Conservation (phyloP, 2,113 vertebrate species). For the Plecotus auritus region DNA sequence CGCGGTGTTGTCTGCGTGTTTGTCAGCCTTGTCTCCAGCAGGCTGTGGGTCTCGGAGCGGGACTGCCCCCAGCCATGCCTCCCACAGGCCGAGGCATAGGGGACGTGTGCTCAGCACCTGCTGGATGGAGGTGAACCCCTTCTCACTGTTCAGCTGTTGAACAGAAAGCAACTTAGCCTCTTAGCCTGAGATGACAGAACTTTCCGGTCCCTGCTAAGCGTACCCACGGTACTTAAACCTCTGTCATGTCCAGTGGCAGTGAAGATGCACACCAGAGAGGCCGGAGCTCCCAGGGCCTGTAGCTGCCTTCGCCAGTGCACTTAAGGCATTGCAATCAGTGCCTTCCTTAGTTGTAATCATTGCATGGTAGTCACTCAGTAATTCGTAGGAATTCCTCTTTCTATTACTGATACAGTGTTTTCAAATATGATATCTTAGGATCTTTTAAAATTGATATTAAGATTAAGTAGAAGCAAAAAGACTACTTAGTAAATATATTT, state of each 20-base stretch:
- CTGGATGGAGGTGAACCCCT: not conserved
- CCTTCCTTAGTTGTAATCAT: not conserved
- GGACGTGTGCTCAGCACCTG: not conserved
- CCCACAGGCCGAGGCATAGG: fast-evolving
- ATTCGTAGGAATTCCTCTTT: not conserved
- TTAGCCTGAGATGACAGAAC: not conserved
- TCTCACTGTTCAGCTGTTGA: not conserved
- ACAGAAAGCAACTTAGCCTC: not conserved
- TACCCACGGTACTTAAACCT: not conserved
- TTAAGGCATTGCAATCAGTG: not conserved
- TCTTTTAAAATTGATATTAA: not conserved
- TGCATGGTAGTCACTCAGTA: not conserved
- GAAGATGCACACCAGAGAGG: not conserved
- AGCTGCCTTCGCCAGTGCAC: not conserved
- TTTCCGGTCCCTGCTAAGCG: not conserved
- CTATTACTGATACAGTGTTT: not conserved
- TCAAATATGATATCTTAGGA: not conserved
- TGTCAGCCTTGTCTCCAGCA: not conserved
- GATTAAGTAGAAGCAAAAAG: not conserved
- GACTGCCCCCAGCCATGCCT: not conserved
- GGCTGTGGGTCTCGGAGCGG: not conserved
- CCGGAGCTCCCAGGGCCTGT: not conserved
- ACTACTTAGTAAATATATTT: not conserved
- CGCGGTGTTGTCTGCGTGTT: fast-evolving
- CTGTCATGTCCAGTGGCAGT: not conserved